phyloP scores from a whole-genome alignment of 2,797 vertebrate species.

The Pseudochirops corinnae region DNA sequence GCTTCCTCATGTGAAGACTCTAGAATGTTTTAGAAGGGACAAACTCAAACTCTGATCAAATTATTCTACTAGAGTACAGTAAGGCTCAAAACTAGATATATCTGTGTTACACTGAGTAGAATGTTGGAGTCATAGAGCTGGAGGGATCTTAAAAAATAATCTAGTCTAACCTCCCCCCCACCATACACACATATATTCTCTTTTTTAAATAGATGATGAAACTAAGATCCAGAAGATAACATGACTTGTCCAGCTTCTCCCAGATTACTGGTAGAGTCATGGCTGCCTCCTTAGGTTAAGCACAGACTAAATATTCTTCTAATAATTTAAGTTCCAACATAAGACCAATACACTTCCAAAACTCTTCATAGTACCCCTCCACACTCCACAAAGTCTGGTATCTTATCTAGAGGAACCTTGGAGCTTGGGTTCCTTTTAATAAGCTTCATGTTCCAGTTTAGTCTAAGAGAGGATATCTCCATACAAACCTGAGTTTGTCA shows the following conservation, averaged over 20 bases:
- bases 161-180: not conserved
- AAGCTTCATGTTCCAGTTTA: not conserved
- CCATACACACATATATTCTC: not conserved
- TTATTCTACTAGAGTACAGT: not conserved
- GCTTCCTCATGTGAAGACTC: not conserved
- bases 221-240: not conserved
- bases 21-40: slow-evolving; percentile 21
- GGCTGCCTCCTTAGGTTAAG: not conserved
- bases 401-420: not conserved
- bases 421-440: not conserved
- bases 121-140: not conserved
- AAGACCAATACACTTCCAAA: not conserved
- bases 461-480: not conserved
- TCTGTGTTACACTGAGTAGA: not conserved
- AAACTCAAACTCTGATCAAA: slow-evolving; percentile 5
- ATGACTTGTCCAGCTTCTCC: not conserved
- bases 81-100: not conserved
- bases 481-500: not conserved
- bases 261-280: no score
- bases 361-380: not conserved
- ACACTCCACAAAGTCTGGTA: not conserved
- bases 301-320: not conserved
- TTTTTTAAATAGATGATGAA: not conserved
- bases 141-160: not conserved
- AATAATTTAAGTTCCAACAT: not conserved